These are phyloP conservation scores for Leucoraja erinaceus DNA, from an alignment of 2,113 vertebrate genomes.

Conservation along the genomic window DNA sequence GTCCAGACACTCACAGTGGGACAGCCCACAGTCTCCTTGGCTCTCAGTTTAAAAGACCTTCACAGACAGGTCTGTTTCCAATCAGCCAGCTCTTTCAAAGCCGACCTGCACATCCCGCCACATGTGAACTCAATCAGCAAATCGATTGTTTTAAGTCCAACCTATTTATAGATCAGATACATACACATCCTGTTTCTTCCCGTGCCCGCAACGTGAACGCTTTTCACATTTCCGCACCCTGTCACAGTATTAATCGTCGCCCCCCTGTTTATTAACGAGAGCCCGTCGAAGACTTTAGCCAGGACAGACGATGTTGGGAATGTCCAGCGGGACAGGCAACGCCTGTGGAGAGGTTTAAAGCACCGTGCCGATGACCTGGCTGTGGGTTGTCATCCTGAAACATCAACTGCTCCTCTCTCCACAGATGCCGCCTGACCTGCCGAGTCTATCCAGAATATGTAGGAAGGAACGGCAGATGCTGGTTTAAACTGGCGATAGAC, in stretches of 20 bases:
- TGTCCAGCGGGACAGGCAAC: no score
- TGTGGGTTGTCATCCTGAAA: no score
- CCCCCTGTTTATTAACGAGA: no score
- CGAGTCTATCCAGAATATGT: no score
- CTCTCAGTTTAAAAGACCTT: not conserved
- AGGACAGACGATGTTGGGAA: no score
- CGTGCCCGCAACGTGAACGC: not conserved
- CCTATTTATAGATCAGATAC: not conserved
- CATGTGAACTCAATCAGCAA: not conserved
- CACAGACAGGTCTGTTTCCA: not conserved
- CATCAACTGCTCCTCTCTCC: no score
- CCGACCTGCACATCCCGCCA: not conserved
- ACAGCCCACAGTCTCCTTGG: not conserved
- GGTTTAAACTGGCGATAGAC: no score
- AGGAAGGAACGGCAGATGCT: no score
- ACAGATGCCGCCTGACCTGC: no score
- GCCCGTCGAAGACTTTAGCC: no score
- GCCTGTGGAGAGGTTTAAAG: no score
- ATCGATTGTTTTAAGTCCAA: slow-evolving; percentile 3
- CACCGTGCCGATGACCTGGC: no score
- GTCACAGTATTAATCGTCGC: not conserved
- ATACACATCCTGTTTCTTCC: not conserved
- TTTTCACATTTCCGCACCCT: not conserved
- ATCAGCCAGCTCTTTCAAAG: not conserved
- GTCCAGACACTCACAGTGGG: not conserved